These are phyloP conservation scores for Oscheius sp. DNA, from an alignment of 2,888 invertebrate genomes.

Conservation along the genomic window DNA sequence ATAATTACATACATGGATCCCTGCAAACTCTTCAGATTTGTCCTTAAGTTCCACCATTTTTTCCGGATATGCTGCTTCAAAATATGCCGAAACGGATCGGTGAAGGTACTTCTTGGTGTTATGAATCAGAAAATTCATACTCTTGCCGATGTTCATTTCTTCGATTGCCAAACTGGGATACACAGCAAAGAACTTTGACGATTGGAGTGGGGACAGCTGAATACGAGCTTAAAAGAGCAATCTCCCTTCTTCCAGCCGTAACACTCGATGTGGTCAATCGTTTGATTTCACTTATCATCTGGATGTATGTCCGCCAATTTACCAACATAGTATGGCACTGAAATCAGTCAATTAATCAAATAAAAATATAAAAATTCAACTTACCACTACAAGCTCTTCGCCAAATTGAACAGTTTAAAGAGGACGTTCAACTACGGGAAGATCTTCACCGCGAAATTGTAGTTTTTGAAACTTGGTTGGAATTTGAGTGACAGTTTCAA, in stretches of 20 bases:
- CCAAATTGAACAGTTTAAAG: too few species aligned
- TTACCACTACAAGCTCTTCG: too few species aligned
- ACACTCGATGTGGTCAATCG: conserved; percentile 33
- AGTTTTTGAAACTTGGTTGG: too few species aligned
- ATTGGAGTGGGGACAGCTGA: conserved; percentile 33
- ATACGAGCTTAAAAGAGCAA: conserved; percentile 31
- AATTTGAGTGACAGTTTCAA: too few species aligned
- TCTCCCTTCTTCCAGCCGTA: conserved; percentile 32
- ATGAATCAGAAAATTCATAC: conserved; percentile 18
- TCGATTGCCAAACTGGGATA: conserved; percentile 30
- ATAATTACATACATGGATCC: conserved; percentile 34
- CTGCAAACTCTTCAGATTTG: conserved; percentile 28
- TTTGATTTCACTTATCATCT: conserved; percentile 36
- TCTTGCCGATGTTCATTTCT: conserved; percentile 31
- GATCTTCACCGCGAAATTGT: too few species aligned
- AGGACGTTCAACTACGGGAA: too few species aligned
- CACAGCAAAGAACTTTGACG: conserved; percentile 11
- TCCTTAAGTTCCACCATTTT: conserved; percentile 29
- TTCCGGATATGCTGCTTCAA: conserved; percentile 24
- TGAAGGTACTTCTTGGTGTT: conserved; percentile 26
- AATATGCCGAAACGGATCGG: conserved; percentile 31
- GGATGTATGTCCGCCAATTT: conserved; percentile 32
- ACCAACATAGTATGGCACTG: conserved; percentile 30
- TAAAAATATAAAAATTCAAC: conserved; percentile 36
- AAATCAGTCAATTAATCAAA: conserved; percentile 33